Percentiles rank a stretch among this genome's conserved stretches.
phyloP scores from a whole-genome alignment of 2,113 vertebrate species.

The Sarotherodon lohbergeri region DNA sequence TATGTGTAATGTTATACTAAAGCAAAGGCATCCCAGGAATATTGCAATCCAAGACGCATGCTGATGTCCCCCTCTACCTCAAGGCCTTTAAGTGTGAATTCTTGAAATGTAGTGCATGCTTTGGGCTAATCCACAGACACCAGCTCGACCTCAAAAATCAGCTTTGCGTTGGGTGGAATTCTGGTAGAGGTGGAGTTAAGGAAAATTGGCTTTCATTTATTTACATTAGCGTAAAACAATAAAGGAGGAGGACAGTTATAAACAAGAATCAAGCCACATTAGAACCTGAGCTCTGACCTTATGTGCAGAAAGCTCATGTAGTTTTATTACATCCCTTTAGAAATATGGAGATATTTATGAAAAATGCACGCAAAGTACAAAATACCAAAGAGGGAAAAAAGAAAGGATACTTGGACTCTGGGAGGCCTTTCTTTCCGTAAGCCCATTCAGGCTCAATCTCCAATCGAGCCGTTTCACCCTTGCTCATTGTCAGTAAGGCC shows the following conservation, averaged over 20 bases:
- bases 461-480: slow-evolving; percentile 91
- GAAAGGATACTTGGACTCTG: slow-evolving; percentile 96
- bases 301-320: accelerated
- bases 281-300: accelerated
- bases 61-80: background rate
- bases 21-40: background rate
- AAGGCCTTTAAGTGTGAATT: background rate
- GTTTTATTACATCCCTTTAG: background rate
- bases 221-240: background rate
- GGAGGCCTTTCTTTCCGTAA: slow-evolving; percentile 91
- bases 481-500: slow-evolving; percentile 91
- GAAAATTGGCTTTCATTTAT: slow-evolving; percentile 16
- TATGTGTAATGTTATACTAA: background rate
- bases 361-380: background rate
- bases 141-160: slow-evolving; percentile 92
- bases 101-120: background rate
- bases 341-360: background rate
- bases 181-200: slow-evolving; percentile 78
- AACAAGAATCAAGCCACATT: background rate
- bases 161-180: slow-evolving; percentile 94
- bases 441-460: slow-evolving; percentile 96
- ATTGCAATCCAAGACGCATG: background rate
- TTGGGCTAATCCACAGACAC: slow-evolving; percentile 84
- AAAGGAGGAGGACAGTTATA: too few species aligned
- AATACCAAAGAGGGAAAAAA: accelerated